Base-by-base conservation (phyloP, 2,113 vertebrate genomes). In the Anhinga anhinga region DNA sequence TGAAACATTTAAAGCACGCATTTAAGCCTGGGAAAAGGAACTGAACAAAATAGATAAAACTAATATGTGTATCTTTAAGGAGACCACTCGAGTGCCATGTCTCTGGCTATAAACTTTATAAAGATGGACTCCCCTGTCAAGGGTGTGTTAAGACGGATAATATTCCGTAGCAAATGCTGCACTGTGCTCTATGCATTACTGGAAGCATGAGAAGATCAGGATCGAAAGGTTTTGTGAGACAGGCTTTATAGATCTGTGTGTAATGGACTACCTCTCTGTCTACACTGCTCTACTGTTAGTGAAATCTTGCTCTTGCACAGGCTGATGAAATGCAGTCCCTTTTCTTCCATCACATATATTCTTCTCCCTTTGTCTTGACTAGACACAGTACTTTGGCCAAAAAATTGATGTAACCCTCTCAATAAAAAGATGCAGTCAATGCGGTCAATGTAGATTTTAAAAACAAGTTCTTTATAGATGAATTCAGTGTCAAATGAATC, bases 21-120 rank as follows among this genome's bases (percentile, higher is more conserved):
- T 96, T 86, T 81, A 92, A 97, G 65, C 79, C 84, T 67, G 61
- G 85, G 88, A 96, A 93, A 96, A 94, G 61, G 88, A 79, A 58
- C 15, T 36, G 86, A 66, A 50, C 13, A 29, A 81, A 83, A 70
- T 2, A 40, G 50, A 82, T 89, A 53, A 61, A 80, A 42, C 92
- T 91, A 84, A 63, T 65, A 29, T 6, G 66, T 34, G 61, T 44
- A 9, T 58, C 79, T 93, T 96, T 80, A 91, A 82, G 92, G 90
- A 88, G 91, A 94, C 78, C 15, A 4, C 26, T 77, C 8, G 15
- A 95, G 66, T 70, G 93, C 94, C 72, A 1, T 86, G 69, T 66
- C 82, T 78, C 42, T 94, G 83, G 71, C 86, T 62, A 45, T 34
- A 82, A 90, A 56, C 78, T 80, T 84, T 82, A 69, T 55, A 89